phyloP scores from a whole-genome alignment of 2,888 invertebrate genomes.

The Tiliacea citrago region DNA sequence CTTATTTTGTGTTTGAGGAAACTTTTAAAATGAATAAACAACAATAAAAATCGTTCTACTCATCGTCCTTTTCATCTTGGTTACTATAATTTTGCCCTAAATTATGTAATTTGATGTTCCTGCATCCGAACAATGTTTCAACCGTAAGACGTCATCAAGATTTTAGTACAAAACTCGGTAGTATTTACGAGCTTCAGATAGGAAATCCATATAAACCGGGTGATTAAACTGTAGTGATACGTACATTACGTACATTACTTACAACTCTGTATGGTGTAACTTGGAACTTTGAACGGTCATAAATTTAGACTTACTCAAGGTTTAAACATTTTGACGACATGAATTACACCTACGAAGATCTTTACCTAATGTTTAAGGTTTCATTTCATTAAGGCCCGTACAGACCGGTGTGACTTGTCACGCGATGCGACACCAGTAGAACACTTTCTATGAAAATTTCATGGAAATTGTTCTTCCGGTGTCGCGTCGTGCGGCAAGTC shows the following conservation, averaged over 20 bases:
- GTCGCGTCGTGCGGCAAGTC: no score
- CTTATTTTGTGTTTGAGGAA: background rate
- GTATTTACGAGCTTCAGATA: slow-evolving; percentile 58
- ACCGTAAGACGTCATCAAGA: slow-evolving; percentile 44
- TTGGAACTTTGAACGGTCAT: slow-evolving; percentile 35
- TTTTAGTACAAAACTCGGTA: slow-evolving; percentile 59
- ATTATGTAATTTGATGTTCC: slow-evolving; percentile 8
- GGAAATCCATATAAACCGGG: slow-evolving; percentile 57
- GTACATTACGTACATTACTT: slow-evolving; percentile 30
- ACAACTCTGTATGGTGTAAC: slow-evolving; percentile 30
- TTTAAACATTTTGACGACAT: no score
- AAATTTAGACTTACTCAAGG: slow-evolving; percentile 24
- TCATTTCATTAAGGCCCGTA: background rate
- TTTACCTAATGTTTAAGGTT: background rate
- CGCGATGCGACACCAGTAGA: no score
- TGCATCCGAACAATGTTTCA: slow-evolving; percentile 40
- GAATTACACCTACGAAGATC: no score
- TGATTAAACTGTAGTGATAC: slow-evolving; percentile 57
- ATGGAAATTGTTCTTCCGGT: no score
- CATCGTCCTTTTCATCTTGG: background rate
- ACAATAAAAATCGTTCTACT: background rate
- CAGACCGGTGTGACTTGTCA: no score
- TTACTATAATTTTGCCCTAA: background rate
- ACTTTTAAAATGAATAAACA: background rate
- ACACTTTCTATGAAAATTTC: no score